Evolutionary conservation across 2,797 vertebrate genomes (phyloP), one percentile per base, ranked within the genome.

Genomic region (Enteromius treurensis): DNA sequence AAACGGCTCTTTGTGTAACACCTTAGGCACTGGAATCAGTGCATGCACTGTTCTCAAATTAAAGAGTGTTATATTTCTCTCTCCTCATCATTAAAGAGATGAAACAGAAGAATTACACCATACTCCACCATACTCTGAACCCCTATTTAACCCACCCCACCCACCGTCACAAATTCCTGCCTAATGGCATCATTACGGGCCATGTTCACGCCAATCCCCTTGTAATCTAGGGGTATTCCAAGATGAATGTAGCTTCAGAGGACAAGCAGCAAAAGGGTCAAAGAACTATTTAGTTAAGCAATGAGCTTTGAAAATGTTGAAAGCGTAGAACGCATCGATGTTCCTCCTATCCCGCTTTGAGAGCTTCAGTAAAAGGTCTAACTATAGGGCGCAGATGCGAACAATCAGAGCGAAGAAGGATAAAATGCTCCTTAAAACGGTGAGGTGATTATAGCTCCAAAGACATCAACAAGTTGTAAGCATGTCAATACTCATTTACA

Each of bases 141-240:
- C 88, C 84, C 40, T 37, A 47, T 62, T 74, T 42, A 65, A 23
- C 37, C 45, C 11, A 23, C 69, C 86, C 86, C 90, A 91, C 89
- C 90, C 87, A 86, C 88, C 90, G 88, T 79, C 89, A 85, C 88
- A 90, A 93, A 95, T 96, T 95, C 94, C 92, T 92, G 87, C 87
- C 91, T 95, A 94, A 95, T 95, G 88, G 93, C 93, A 94, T 95
- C 93, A 94, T 94, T 93, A 94, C 90, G 93, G 91, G 91, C 92
- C 91, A 67, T 88, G 90, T 92, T 91, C 90, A 91, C 21, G 90
- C 89, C 90, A 90, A 93, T 87, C 86, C 91, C 93, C 91, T 93
- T 94, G 92, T 95, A 95, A 95, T 95, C 93, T 5, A 87, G 90
- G 88, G 91, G 26, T 71, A 82, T 83, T 90, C 86, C 79, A 89